These are phyloP conservation scores for Montipora capricornis DNA, from an alignment of 64 coral and sea anemone genomes.

Conservation along the genomic window DNA sequence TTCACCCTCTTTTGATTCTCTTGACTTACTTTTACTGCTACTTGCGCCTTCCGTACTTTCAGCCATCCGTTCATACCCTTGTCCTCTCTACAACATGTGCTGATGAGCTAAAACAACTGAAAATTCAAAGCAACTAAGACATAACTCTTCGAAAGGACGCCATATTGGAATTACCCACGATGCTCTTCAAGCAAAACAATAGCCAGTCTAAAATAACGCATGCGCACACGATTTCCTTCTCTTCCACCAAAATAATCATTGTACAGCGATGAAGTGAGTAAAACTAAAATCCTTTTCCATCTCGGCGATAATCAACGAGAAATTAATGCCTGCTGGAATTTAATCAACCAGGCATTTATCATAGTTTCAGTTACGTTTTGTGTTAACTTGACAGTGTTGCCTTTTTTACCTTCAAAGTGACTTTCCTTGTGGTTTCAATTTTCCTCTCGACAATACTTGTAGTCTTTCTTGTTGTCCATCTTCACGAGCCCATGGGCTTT, in stretches of 20 bases:
- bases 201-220: neutral
- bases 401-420: neutral
- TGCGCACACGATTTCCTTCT: constrained; percentile 29
- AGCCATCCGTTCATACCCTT: neutral
- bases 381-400: too few relatives aligned
- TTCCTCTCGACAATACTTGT: neutral
- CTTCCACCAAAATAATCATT: constrained; percentile 76
- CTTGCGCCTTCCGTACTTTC: constrained; percentile 9
- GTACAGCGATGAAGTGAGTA: constrained; percentile 89
- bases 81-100: too few relatives aligned
- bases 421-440: too few relatives aligned
- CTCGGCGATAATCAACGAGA: neutral
- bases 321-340: neutral
- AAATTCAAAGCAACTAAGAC: too few relatives aligned
- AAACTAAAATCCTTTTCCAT: constrained; percentile 77
- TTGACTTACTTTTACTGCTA: constrained; percentile 20
- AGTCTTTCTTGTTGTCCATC: neutral
- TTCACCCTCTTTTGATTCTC: constrained; percentile 22
- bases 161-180: constrained; percentile 24
- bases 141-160: neutral
- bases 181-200: neutral
- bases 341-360: neutral
- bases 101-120: too few relatives aligned
- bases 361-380: neutral
- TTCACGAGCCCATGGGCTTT: neutral